These are phyloP conservation scores for Zosterops hypoxanthus DNA, from an alignment of 2,113 vertebrate species.

Conservation along the genomic window DNA sequence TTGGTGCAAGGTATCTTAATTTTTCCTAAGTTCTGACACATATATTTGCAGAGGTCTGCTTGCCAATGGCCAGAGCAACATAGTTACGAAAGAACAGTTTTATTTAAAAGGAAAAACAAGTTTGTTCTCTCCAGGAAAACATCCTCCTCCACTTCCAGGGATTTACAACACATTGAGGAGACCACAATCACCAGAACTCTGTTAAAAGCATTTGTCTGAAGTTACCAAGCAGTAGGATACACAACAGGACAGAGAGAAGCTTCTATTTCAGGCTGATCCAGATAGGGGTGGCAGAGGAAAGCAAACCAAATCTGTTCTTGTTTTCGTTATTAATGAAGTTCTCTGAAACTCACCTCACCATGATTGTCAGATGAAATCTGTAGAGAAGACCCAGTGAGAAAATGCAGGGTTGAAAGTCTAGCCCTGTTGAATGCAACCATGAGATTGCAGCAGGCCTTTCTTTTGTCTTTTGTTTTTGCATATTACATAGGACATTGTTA, in stretches of 20 bases:
- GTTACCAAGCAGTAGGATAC: not conserved
- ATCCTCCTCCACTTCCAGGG: constrained; percentile 28
- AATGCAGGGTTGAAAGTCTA: not conserved
- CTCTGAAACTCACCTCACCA: not conserved
- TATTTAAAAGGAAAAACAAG: constrained; percentile 18
- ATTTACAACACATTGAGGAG: constrained; percentile 21
- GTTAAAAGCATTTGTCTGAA: constrained; percentile 26
- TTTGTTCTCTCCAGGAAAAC: constrained; percentile 13
- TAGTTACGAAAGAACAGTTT: not conserved
- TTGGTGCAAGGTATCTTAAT: not conserved
- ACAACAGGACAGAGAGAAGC: not conserved
- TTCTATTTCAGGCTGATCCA: not conserved
- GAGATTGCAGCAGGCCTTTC: not conserved
- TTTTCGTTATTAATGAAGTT: not conserved
- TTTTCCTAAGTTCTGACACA: not conserved
- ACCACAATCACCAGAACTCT: not conserved
- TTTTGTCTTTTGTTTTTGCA: not conserved
- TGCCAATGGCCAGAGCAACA: not conserved
- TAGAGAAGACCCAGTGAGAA: not conserved
- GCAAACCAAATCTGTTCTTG: not conserved
- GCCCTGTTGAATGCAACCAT: not conserved
- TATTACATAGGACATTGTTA: not conserved
- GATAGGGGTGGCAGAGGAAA: not conserved
- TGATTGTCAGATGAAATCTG: not conserved
- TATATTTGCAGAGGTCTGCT: not conserved